Base-by-base conservation (phyloP, 2,888 invertebrate genomes). In the Exocentrus adspersus region DNA sequence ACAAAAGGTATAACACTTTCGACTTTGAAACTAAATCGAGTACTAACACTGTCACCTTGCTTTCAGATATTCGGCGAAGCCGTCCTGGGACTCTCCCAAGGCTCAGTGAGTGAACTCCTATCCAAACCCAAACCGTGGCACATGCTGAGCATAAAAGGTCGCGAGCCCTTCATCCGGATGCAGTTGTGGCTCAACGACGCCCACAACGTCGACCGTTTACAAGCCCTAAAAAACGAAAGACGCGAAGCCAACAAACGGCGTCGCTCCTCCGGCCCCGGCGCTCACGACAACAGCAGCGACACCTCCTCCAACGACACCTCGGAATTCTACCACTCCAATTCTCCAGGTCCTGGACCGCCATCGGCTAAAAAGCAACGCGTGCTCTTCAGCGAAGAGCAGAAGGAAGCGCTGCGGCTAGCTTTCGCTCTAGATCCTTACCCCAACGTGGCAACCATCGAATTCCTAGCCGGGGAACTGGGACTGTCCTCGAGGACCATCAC, bases 81-180 rank as follows among this genome's bases (percentile, higher is more conserved):
- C 0, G 97, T 99, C 2, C 86, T 99, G 10, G 98, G 97, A 0
- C 86, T 98, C 21, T 97, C 97, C 0, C 98, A 98, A 83, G 98
- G 96, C 9, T 96, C 98, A 1, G 98, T 98, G 9, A 97, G 97
- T 77, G 99, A 99, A 83, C 86, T 99, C 67, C 87, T 99, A 5
- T 97, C 97, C 65, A 98, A 98, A 82, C 98, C 98, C 2, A 98
- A 98, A 79, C 98, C 98, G 0, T 98, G 98, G 98, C 97, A 97
- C 80, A 97, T 98, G 97, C 87, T 98, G 58, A 97, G 97, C 80
- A 96, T 97, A 80, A 98, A 98, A 82, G 98, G 98, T 0, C 87
- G 98, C 24, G 98, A 98, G 79, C 96, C 97, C 0, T 97, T 97
- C 83, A 95, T 97, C 71, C 87, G 96, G 54, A 97, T 97, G 97